phyloP scores from a whole-genome alignment of 2,888 invertebrate genomes.

The Pandemis corylana region DNA sequence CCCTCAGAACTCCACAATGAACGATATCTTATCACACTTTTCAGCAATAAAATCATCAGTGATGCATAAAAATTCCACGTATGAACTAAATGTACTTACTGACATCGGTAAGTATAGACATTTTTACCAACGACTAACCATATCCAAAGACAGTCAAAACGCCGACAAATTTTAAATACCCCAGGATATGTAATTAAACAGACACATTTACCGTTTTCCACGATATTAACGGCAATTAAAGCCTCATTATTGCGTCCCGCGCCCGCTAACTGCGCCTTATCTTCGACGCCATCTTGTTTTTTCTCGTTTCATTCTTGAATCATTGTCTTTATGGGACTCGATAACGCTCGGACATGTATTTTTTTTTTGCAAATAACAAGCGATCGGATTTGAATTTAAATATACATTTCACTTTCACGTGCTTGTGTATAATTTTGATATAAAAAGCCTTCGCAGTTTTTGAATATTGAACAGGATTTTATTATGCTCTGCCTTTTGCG shows the following conservation, averaged over 20 bases:
- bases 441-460: background rate
- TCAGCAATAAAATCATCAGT: too few relatives aligned
- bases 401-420: constrained; percentile 25
- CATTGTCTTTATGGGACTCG: constrained; percentile 57
- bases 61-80: too few relatives aligned
- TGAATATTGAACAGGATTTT: constrained; percentile 5
- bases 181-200: background rate
- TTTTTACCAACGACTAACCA: background rate
- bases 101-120: background rate
- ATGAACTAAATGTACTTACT: too few relatives aligned
- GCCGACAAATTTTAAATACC: background rate
- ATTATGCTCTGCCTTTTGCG: background rate
- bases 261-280: constrained; percentile 62
- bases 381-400: constrained; percentile 17
- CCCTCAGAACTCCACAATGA: too few relatives aligned
- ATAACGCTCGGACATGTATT: constrained; percentile 13
- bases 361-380: background rate
- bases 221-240: constrained; percentile 56
- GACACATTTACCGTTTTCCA: background rate
- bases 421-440: constrained; percentile 7
- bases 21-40: too few relatives aligned
- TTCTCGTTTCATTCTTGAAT: constrained; percentile 55
- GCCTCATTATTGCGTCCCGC: constrained; percentile 57
- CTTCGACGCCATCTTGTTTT: constrained; percentile 60
- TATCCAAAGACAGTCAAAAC: background rate